Evolutionary conservation across 1,140 invertebrate genomes (phyloP).

Genomic region (Trissolcus basalis): DNA sequence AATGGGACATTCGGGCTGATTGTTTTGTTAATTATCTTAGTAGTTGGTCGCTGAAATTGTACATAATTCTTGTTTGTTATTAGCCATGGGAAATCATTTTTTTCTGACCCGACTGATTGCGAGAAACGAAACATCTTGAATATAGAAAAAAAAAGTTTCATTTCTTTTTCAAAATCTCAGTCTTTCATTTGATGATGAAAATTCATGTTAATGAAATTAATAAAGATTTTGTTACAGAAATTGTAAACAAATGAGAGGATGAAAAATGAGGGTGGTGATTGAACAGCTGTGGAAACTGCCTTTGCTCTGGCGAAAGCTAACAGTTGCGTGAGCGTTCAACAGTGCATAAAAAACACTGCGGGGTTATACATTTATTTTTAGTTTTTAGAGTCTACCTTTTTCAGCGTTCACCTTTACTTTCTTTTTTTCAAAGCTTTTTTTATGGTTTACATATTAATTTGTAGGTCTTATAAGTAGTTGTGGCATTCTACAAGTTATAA

Average conservation of each 20-base stretch:
- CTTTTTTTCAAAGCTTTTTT: constrained; percentile 18
- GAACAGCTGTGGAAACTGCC: constrained; percentile 30
- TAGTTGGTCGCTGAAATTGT: constrained; percentile 16
- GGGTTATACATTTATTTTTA: constrained; percentile 37
- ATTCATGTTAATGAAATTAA: neutral
- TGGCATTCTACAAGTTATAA: constrained; percentile 37
- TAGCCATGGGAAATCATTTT: too few relatives aligned
- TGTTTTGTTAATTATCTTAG: constrained; percentile 11
- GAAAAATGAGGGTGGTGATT: constrained; percentile 4
- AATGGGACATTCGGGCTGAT: constrained; percentile 4
- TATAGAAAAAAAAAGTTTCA: too few relatives aligned
- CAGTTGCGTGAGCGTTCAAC: constrained; percentile 45
- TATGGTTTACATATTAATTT: constrained; percentile 22
- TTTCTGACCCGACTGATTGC: too few relatives aligned
- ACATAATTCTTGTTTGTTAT: constrained; percentile 11
- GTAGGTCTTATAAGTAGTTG: constrained; percentile 44
- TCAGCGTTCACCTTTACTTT: constrained; percentile 13
- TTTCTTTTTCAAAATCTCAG: too few relatives aligned
- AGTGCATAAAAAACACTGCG: constrained; percentile 24
- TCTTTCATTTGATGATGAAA: too few relatives aligned
- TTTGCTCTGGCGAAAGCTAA: constrained; percentile 70
- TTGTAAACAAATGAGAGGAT: neutral
- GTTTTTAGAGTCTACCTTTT: constrained; percentile 31
- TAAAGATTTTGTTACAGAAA: neutral
- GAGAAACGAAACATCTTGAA: too few relatives aligned